These are phyloP conservation scores for Lamprotornis superbus DNA, from an alignment of 2,113 vertebrate genomes.

Conservation along the genomic window DNA sequence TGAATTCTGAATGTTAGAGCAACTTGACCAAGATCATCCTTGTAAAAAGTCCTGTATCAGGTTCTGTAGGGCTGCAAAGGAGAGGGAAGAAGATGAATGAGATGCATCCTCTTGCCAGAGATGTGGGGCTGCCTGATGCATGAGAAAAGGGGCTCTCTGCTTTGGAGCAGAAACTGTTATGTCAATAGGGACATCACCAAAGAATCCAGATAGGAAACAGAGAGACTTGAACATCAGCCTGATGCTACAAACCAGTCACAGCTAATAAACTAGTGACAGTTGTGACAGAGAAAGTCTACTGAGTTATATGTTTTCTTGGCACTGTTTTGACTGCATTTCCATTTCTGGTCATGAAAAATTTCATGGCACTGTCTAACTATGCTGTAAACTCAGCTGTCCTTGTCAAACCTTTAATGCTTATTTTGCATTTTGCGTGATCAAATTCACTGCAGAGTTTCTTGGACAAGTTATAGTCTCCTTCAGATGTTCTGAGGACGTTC, in stretches of 20 bases:
- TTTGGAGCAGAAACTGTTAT: not conserved
- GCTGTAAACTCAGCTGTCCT: not conserved
- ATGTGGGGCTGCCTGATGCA: not conserved
- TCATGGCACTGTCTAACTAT: not conserved
- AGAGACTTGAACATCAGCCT: not conserved
- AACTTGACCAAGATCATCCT: not conserved
- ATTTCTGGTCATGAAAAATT: not conserved
- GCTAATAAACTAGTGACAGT: not conserved
- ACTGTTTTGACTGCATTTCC: not conserved
- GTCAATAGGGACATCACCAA: not conserved
- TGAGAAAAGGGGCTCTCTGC: not conserved
- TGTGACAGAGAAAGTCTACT: not conserved
- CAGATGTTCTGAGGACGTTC: not conserved
- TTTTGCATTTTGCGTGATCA: not conserved
- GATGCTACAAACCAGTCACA: not conserved
- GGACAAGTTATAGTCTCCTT: not conserved
- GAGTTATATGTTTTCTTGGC: not conserved
- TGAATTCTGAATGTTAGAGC: not conserved
- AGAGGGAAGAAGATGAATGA: not conserved
- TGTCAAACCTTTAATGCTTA: not conserved
- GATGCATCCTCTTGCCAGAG: not conserved
- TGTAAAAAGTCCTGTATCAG: not conserved
- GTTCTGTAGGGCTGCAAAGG: not conserved
- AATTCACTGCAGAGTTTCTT: not conserved
- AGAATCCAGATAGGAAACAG: not conserved